phyloP scores from a whole-genome alignment of 2,797 vertebrate genomes.

The Anolis apletophallus region DNA sequence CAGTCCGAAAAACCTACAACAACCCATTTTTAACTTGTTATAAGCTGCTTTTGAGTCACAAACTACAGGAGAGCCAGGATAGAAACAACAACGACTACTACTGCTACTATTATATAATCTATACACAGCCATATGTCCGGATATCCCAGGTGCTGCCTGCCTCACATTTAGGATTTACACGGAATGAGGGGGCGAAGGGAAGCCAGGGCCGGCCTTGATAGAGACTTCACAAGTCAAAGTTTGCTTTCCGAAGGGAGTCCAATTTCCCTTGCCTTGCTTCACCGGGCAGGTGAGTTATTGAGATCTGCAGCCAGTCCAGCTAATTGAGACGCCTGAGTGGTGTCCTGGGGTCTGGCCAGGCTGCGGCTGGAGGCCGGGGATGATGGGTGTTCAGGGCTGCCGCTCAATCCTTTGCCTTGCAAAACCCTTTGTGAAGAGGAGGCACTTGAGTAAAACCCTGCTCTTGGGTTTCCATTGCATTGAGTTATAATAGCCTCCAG shows the following conservation, averaged over 20 bases:
- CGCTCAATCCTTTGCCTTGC: background rate
- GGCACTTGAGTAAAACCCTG: background rate
- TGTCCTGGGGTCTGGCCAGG: constrained; percentile 52
- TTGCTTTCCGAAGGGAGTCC: constrained; percentile 63
- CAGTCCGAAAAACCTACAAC: too few relatives aligned
- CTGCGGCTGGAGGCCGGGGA: constrained; percentile 21
- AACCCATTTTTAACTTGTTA: too few relatives aligned
- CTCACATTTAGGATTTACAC: background rate
- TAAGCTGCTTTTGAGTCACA: too few relatives aligned
- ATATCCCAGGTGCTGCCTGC: background rate
- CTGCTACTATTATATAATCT: too few relatives aligned
- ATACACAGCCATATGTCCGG: too few relatives aligned
- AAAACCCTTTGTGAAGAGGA: background rate
- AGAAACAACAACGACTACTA: too few relatives aligned
- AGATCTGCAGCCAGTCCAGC: constrained; percentile 67
- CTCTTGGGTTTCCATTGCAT: background rate
- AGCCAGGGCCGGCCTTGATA: constrained; percentile 41
- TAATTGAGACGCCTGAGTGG: constrained; percentile 71
- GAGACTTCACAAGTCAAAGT: constrained; percentile 42
- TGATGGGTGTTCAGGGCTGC: constrained; percentile 7
- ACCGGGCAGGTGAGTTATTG: constrained; percentile 75
- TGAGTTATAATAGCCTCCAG: too few relatives aligned
- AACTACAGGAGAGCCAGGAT: too few relatives aligned
- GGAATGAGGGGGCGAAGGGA: constrained; percentile 11
- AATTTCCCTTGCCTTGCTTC: constrained; percentile 75